Evolutionary conservation across 1,140 invertebrate genomes (phyloP).

Genomic region (Monomorium pharaonis): DNA sequence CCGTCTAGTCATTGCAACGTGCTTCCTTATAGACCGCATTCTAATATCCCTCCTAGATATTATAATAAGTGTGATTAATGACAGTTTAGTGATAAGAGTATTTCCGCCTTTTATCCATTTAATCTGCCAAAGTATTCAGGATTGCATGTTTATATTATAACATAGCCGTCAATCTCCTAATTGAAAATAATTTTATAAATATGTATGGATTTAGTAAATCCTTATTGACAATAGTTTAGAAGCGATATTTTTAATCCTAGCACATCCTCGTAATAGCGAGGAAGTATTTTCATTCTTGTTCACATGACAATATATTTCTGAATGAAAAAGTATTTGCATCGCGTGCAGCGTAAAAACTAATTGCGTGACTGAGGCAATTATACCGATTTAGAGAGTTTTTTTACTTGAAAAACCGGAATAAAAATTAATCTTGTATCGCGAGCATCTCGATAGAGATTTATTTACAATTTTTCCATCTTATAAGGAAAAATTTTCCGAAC

Average conservation of each 20-base stretch:
- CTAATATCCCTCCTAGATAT: not conserved
- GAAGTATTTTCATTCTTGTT: conserved; percentile 7
- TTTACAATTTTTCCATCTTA: not conserved
- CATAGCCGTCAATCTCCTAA: not conserved
- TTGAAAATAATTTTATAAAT: not conserved
- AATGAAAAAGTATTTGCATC: not conserved
- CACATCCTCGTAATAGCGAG: not conserved
- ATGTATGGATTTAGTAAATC: not conserved
- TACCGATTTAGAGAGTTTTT: not conserved
- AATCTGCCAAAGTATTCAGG: not conserved
- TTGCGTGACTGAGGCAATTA: not conserved
- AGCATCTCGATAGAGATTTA: not conserved
- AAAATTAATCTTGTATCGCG: not conserved
- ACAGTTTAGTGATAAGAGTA: not conserved
- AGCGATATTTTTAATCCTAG: not conserved
- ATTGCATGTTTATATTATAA: not conserved
- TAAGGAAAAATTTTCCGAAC: not conserved
- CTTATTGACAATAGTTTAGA: not conserved
- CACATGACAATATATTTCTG: not conserved
- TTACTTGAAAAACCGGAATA: not conserved
- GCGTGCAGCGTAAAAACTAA: not conserved
- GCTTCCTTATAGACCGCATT: not conserved
- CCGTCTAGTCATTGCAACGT: not conserved
- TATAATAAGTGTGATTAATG: conserved; percentile 3
- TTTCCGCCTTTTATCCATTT: not conserved